Evolutionary conservation across 2,113 vertebrate species (phyloP).

Genomic region (Neoarius graeffei): DNA sequence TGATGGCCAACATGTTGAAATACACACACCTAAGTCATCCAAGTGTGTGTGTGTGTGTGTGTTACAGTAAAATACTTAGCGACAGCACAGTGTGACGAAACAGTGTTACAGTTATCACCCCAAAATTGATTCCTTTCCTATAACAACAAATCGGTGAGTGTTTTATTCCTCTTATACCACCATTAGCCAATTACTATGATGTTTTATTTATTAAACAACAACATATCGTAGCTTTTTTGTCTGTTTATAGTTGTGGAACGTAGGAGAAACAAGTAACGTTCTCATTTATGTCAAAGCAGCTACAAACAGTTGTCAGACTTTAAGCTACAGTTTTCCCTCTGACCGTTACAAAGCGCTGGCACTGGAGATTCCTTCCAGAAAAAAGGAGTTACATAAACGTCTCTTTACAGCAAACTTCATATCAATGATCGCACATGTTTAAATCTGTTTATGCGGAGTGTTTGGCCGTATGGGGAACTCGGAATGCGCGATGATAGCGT

Average conservation of each 20-base stretch:
- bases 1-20: background rate
- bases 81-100: too few species aligned
- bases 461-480: too few species aligned
- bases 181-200: background rate
- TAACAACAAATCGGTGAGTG: background rate
- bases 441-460: background rate
- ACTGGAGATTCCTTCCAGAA: too few species aligned
- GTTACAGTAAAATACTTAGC: too few species aligned
- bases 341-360: too few species aligned
- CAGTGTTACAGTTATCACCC: too few species aligned
- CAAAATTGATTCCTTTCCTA: too few species aligned
- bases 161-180: background rate
- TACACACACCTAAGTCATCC: background rate
- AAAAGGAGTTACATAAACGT: background rate
- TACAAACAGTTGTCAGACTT: background rate
- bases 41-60: too few species aligned
- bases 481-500: background rate
- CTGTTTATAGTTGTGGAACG: background rate
- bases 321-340: background rate
- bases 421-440: background rate
- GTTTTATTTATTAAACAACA: background rate
- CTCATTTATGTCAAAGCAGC: background rate
- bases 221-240: background rate
- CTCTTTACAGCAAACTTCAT: background rate
- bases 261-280: background rate